Base-by-base conservation (phyloP, 1,140 invertebrate species). In the Drosophila quadrilineata region DNA sequence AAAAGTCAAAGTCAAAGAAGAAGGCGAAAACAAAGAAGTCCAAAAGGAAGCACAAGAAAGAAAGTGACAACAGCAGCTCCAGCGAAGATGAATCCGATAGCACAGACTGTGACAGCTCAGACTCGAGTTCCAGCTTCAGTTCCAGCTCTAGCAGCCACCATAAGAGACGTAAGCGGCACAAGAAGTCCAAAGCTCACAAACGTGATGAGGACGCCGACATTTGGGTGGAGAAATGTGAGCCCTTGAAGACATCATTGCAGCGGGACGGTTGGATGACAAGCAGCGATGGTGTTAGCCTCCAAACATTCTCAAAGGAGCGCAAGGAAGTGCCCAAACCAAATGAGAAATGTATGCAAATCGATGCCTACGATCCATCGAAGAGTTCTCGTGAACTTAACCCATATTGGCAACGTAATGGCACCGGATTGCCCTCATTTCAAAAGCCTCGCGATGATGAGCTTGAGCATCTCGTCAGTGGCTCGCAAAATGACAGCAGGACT, bases 321-420 rank as follows among this genome's bases (percentile, higher is more conserved):
- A 92, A 88, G 70, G 89, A 84, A 40, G 90, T 90, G 45, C 74
- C 85, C 35, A 91, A 90, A 60, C 75, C 65, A 29, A 89, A 87
- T 24, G 74, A 87, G 71, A 91, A 50, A 75, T 91, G 26, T 92
- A 93, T 71, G n/a, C 88, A 91, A 64, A 91, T 92, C 45, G 91
- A 92, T 63, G 90, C 91, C 9, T 93, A 94, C 72, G 91, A 96
- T 92, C 94, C 94, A 29, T 93, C 94, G 2, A 94, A 94, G 64
- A 94, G 94, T 82, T 88, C 82, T 2, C 91, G 93, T 76, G 97
- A 98, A 91, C 90, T 98, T 38, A 99, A 99, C 92, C 97, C 96
- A 1, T 96, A 97, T 89, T 98, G 96, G 96, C 97, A 96, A 92
- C 91, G 95, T 90, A 96, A 95, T 54, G 97, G 97, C 6, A 93